A percentile compares a stretch with the other conserved stretches of the same genome.
These are phyloP conservation scores for Eucriotettix oculatus DNA, from an alignment of 2,888 invertebrate genomes.

Conservation along the genomic window DNA sequence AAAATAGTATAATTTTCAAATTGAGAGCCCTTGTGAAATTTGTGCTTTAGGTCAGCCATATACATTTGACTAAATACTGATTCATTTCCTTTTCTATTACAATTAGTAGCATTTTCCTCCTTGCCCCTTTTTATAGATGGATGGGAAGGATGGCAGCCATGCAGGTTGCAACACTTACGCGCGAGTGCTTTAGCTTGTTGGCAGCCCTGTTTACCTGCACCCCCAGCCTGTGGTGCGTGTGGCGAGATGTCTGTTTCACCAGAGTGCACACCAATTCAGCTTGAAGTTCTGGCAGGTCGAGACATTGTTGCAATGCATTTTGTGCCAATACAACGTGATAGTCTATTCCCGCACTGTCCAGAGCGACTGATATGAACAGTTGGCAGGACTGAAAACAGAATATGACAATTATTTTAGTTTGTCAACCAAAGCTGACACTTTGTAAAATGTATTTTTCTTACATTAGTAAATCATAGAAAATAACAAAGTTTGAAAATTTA, in stretches of 20 bases:
- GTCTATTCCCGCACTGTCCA: conserved; percentile 87
- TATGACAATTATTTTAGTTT: neutral
- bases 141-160: conserved; percentile 3
- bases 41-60: no score
- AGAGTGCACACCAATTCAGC: conserved; percentile 85
- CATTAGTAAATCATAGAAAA: neutral
- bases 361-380: conserved; percentile 88
- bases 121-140: neutral
- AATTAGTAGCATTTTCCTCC: no score
- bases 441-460: neutral
- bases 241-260: conserved; percentile 82
- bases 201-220: conserved; percentile 62
- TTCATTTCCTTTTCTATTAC: no score
- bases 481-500: neutral
- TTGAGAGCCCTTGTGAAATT: no score
- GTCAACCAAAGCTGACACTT: no score
- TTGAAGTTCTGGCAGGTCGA: conserved; percentile 77
- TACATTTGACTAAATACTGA: no score
- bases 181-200: conserved; percentile 30
- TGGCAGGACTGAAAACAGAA: conserved; percentile 60
- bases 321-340: conserved; percentile 95
- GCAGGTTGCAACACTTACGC: conserved; percentile 22
- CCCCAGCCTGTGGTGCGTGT: conserved; percentile 59
- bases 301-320: conserved; percentile 84
- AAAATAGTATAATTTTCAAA: no score